Evolutionary conservation across 2,888 invertebrate genomes (phyloP).

Genomic region (Cryptocephalus primarius): DNA sequence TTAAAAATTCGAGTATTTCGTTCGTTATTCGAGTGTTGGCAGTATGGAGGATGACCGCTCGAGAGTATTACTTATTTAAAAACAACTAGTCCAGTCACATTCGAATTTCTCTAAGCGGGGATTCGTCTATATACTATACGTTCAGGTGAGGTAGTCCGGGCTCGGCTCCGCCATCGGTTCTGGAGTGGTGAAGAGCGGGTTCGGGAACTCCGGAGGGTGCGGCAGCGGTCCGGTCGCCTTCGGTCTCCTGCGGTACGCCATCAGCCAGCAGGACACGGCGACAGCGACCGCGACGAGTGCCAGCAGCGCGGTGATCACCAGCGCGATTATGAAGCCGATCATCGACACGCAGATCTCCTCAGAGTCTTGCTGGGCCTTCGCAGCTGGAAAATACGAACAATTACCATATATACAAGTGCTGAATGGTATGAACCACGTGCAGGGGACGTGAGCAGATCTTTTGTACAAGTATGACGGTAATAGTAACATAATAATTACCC

Average conservation of each 20-base stretch:
- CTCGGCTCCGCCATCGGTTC: slow-evolving; percentile 73
- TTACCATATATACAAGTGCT: background rate
- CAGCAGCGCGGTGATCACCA: slow-evolving; percentile 82
- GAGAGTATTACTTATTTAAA: background rate
- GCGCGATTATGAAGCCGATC: slow-evolving; percentile 84
- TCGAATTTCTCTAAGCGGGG: too few species aligned
- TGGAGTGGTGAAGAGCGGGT: slow-evolving; percentile 78
- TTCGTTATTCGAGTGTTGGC: slow-evolving; percentile 7
- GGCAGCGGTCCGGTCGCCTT: slow-evolving; percentile 83
- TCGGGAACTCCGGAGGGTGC: slow-evolving; percentile 91
- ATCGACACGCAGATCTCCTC: slow-evolving; percentile 90
- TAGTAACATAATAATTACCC: too few species aligned
- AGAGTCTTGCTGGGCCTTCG: slow-evolving; percentile 42
- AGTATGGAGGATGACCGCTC: background rate
- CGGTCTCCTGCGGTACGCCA: slow-evolving; percentile 82
- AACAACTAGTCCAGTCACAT: too few species aligned
- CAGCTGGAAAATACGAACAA: slow-evolving; percentile 34
- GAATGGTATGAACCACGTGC: background rate
- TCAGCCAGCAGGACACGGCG: slow-evolving; percentile 90
- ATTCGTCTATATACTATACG: slow-evolving; percentile 3
- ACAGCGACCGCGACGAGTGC: slow-evolving; percentile 90
- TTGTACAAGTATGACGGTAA: too few species aligned
- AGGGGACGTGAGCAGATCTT: background rate
- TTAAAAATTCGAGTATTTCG: slow-evolving; percentile 20
- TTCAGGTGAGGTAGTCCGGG: slow-evolving; percentile 63